phyloP scores from a whole-genome alignment of 2,113 vertebrate genomes.

The Patagioenas fasciata region DNA sequence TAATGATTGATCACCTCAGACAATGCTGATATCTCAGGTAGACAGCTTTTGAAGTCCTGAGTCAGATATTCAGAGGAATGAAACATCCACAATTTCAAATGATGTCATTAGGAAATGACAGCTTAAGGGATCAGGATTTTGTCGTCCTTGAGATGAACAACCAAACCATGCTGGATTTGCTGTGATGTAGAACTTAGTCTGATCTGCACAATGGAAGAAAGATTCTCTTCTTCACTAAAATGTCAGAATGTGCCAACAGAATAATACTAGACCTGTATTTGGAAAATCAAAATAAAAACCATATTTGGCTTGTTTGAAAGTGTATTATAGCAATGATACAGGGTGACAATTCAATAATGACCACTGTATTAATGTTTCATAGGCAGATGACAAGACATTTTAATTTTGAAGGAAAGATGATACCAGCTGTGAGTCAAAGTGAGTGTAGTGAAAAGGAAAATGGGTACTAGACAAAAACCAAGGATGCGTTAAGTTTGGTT shows the following conservation, averaged over 20 bases:
- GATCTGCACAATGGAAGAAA: neutral
- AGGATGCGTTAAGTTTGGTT: neutral
- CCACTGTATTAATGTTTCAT: neutral
- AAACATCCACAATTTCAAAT: neutral
- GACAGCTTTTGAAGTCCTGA: neutral
- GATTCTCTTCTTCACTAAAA: neutral
- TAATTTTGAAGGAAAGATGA: neutral
- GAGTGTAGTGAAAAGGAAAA: neutral
- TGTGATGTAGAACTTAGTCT: neutral
- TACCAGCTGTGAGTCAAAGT: neutral
- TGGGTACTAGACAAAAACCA: neutral
- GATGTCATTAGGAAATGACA: neutral
- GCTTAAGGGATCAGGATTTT: neutral
- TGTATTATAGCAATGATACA: neutral
- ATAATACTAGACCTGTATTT: neutral
- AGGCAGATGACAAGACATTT: neutral
- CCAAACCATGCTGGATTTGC: neutral
- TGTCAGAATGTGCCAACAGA: neutral
- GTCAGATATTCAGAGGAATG: neutral
- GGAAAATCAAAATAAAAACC: accelerated
- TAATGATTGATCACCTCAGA: neutral
- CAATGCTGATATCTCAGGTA: neutral
- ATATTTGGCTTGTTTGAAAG: neutral
- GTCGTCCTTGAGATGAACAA: neutral
- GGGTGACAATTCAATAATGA: neutral